phyloP scores from a whole-genome alignment of 2,888 invertebrate genomes.

The Melanostoma scalare region DNA sequence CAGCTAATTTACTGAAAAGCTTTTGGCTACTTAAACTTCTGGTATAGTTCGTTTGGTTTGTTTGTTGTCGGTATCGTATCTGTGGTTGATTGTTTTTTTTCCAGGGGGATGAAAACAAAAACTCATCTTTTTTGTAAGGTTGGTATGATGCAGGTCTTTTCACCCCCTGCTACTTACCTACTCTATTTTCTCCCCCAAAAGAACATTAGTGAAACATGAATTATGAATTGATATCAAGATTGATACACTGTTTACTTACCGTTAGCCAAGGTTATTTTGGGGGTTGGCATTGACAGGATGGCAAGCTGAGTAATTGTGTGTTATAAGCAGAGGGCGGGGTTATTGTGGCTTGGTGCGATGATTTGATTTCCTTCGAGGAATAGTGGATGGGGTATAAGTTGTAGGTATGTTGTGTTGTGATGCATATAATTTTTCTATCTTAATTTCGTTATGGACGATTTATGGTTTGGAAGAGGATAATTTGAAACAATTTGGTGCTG shows the following conservation, averaged over 20 bases:
- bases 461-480: slow-evolving; percentile 37
- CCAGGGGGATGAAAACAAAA: slow-evolving; percentile 52
- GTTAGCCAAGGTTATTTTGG: slow-evolving; percentile 24
- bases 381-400: slow-evolving; percentile 31
- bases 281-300: slow-evolving; percentile 42
- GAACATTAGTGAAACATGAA: slow-evolving; percentile 79
- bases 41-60: slow-evolving; percentile 31
- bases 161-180: slow-evolving; percentile 53
- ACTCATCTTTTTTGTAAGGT: slow-evolving; percentile 43
- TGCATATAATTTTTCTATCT: slow-evolving; percentile 64
- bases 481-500: slow-evolving; percentile 4
- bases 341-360: slow-evolving; percentile 57
- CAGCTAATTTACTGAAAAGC: slow-evolving; percentile 71
- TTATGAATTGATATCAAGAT: slow-evolving; percentile 82
- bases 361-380: slow-evolving; percentile 59
- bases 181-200: slow-evolving; percentile 55
- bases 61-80: slow-evolving; percentile 13
- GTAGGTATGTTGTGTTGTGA: slow-evolving; percentile 27
- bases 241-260: slow-evolving; percentile 75
- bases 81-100: neutral
- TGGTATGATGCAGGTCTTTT: slow-evolving; percentile 14
- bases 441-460: slow-evolving; percentile 69
- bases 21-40: slow-evolving; percentile 22
- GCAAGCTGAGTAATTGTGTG: slow-evolving; percentile 62
- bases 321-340: slow-evolving; percentile 52